Conservation (phyloP, 37 sponge, comb jelly and placozoan species). For the Oopsacas minuta region DNA sequence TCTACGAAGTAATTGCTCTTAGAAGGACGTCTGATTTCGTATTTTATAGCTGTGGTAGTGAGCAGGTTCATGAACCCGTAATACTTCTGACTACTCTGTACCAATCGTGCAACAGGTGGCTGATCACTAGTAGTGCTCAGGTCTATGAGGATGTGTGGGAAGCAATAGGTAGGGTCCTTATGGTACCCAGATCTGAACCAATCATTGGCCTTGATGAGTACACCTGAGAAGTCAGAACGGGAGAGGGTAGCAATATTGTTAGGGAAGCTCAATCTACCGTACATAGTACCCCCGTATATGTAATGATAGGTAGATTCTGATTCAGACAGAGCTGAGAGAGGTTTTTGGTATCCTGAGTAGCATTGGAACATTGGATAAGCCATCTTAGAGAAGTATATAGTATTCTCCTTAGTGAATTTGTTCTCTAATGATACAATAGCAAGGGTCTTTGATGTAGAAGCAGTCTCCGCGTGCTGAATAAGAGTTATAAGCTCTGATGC, state of each 20-base stretch:
- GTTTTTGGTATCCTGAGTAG: background rate
- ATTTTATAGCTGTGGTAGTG: background rate
- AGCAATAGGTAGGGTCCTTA: background rate
- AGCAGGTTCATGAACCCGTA: slow-evolving; percentile 11
- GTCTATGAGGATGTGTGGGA: background rate
- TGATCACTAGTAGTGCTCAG: background rate
- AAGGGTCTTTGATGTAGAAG: background rate
- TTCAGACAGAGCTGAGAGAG: background rate
- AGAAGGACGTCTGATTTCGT: background rate
- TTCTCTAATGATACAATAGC: background rate
- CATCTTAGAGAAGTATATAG: background rate
- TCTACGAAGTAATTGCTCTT: background rate
- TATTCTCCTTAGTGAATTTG: background rate
- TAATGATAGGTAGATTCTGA: background rate
- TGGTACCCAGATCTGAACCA: background rate
- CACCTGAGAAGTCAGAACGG: background rate
- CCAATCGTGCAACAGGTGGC: background rate
- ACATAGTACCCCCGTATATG: background rate
- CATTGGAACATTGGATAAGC: background rate
- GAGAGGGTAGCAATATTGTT: background rate
- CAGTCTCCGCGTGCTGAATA: background rate
- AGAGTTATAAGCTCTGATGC: background rate
- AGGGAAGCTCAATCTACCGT: background rate
- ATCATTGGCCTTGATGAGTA: background rate
- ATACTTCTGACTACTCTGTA: background rate